phyloP scores from a whole-genome alignment of 35 echinoderm and acorn worm genomes.

The Strongylocentrotus purpuratus region DNA sequence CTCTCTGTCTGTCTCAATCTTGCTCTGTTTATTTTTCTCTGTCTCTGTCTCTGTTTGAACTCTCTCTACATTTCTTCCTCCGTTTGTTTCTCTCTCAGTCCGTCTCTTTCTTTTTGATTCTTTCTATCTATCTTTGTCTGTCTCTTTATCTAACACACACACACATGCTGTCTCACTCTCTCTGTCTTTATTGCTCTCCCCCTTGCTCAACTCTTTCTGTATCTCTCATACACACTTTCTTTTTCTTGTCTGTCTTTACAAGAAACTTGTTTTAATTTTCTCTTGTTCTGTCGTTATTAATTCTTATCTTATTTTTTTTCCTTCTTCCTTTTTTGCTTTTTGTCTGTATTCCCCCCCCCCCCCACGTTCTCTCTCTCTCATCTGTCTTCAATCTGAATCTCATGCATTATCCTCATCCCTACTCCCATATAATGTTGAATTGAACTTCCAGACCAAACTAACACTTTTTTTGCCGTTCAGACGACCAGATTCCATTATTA shows the following conservation, averaged over 20 bases:
- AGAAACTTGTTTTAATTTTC: too few relatives aligned
- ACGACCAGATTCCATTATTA: too few relatives aligned
- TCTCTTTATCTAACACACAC: neutral
- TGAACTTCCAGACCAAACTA: neutral
- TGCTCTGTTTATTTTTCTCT: neutral
- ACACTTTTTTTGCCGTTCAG: neutral
- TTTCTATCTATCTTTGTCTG: neutral
- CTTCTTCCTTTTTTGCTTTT: neutral
- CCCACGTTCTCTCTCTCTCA: neutral
- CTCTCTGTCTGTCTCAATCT: neutral
- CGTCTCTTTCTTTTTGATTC: neutral
- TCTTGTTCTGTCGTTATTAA: too few relatives aligned
- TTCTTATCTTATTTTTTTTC: neutral
- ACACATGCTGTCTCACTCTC: too few relatives aligned
- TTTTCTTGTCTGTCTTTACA: too few relatives aligned
- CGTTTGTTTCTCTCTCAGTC: neutral
- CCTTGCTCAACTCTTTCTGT: neutral
- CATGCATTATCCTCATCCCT: neutral
- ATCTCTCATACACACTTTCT: neutral
- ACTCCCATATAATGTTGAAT: neutral
- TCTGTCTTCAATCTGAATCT: neutral
- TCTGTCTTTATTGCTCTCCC: neutral
- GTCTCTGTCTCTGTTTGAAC: neutral
- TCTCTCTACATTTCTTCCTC: neutral
- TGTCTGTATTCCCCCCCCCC: neutral